Conservation (phyloP, 2,888 invertebrate genomes). For the Melanargia galathea region DNA sequence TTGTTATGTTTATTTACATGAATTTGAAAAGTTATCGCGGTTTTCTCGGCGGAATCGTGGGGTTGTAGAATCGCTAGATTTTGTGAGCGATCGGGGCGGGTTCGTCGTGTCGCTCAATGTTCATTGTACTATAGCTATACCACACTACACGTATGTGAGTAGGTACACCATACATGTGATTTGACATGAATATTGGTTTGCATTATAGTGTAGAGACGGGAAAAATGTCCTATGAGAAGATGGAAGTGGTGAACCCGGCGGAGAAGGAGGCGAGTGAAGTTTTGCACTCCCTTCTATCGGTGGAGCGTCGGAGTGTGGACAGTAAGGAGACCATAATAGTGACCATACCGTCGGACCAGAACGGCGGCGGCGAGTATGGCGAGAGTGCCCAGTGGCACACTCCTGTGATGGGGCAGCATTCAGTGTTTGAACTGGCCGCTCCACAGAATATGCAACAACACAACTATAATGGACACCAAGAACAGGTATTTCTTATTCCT, state of each 20-base stretch:
- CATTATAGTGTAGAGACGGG: constrained; percentile 70
- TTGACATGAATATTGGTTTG: constrained; percentile 74
- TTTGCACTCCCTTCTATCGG: constrained; percentile 84
- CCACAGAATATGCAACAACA: constrained; percentile 74
- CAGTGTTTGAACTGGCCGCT: constrained; percentile 73
- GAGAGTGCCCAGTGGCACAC: constrained; percentile 85
- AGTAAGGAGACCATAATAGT: constrained; percentile 80
- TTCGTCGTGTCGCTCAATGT: constrained; percentile 65
- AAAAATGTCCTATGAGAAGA: constrained; percentile 79
- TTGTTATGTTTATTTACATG: constrained; percentile 83
- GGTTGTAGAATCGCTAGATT: constrained; percentile 50
- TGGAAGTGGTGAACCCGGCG: constrained; percentile 85
- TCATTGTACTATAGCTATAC: constrained; percentile 72
- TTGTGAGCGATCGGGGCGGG: constrained; percentile 67
- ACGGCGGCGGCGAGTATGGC: constrained; percentile 75
- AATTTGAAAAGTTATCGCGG: constrained; percentile 81
- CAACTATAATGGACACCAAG: constrained; percentile 76
- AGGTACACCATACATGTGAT: constrained; percentile 67
- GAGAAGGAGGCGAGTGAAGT: constrained; percentile 88
- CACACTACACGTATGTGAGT: constrained; percentile 63
- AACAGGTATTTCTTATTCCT: constrained; percentile 60
- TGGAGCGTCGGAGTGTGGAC: constrained; percentile 85
- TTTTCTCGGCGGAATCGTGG: constrained; percentile 67
- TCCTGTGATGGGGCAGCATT: constrained; percentile 82
- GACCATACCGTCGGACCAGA: constrained; percentile 72